These are phyloP conservation scores for Parus major DNA, from an alignment of 2,113 vertebrate species.

Conservation along the genomic window DNA sequence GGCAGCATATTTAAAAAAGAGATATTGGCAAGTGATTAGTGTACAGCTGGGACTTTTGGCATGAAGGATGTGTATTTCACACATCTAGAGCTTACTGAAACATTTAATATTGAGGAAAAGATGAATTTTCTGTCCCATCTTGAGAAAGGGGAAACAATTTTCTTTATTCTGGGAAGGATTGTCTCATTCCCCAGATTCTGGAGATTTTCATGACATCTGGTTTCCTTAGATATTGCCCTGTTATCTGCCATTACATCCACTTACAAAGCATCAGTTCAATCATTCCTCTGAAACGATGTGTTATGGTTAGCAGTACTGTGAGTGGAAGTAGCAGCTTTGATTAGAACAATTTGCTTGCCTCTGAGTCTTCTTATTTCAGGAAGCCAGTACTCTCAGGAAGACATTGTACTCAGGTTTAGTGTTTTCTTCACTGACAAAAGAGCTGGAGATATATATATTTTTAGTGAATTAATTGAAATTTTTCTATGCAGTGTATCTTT, in stretches of 20 bases:
- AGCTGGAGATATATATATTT: background rate
- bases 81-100: conserved; percentile 6
- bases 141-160: background rate
- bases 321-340: background rate
- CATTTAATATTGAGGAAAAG: conserved; percentile 2
- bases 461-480: background rate
- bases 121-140: background rate
- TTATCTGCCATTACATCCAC: background rate
- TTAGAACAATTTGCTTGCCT: background rate
- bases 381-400: background rate
- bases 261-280: background rate
- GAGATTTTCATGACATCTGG: background rate
- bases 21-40: conserved; percentile 14
- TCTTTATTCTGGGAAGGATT: background rate
- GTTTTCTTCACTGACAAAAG: background rate
- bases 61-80: conserved; percentile 8
- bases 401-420: background rate
- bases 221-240: background rate
- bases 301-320: background rate
- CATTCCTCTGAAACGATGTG: background rate
- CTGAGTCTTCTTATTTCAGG: background rate
- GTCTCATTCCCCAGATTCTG: background rate
- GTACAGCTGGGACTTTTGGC: conserved; percentile 39
- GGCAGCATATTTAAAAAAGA: background rate
- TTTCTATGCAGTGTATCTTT: background rate